Evolutionary conservation across 92 coral and sea anemone genomes (phyloP).

Genomic region (Isaurus tuberculatus): DNA sequence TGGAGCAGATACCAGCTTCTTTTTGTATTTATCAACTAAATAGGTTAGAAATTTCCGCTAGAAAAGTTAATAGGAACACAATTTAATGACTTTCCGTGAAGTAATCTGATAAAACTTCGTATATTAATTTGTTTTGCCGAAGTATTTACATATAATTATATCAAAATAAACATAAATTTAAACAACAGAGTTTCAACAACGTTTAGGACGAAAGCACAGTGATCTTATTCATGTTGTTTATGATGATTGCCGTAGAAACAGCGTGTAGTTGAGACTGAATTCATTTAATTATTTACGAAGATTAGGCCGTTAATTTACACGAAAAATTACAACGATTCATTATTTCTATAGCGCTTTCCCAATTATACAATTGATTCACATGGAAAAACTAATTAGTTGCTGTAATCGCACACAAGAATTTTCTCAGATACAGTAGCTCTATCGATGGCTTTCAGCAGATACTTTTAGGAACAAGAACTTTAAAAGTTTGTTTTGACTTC

Average conservation of each 20-base stretch:
- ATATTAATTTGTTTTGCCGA: too few relatives aligned
- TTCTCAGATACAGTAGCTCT: too few relatives aligned
- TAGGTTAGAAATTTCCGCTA: too few relatives aligned
- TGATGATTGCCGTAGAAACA: constrained; percentile 27
- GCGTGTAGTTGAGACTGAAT: neutral
- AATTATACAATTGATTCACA: neutral
- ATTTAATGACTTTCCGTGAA: too few relatives aligned
- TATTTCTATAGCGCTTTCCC: neutral
- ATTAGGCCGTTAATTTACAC: constrained; percentile 11
- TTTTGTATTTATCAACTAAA: too few relatives aligned
- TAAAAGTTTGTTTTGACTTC: neutral
- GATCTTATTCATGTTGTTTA: neutral
- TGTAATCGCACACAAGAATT: neutral
- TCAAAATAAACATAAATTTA: neutral
- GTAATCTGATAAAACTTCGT: too few relatives aligned
- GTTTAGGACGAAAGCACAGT: neutral
- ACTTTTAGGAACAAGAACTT: neutral
- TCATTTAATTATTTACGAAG: constrained; percentile 43
- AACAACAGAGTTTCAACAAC: neutral
- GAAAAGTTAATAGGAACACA: too few relatives aligned
- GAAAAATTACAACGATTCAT: constrained; percentile 33
- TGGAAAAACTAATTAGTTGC: neutral
- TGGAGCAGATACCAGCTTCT: too few relatives aligned
- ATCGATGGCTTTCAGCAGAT: neutral
- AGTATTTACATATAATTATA: too few relatives aligned